phyloP scores from a whole-genome alignment of 1,140 invertebrate genomes.

The Propsilocerus akamusi region DNA sequence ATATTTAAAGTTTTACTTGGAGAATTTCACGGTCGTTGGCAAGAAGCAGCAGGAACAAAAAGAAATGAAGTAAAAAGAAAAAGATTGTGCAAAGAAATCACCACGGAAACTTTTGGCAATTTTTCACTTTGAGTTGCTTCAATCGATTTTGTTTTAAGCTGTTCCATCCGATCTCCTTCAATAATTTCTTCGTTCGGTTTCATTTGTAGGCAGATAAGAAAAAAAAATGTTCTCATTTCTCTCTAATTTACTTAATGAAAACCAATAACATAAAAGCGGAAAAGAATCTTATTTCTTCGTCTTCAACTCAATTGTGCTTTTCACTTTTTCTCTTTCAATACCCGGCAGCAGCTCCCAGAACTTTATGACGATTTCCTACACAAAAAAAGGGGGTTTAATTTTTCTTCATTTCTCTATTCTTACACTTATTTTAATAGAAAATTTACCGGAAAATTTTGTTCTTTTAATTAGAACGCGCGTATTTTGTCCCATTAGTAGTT shows the following conservation, averaged over 20 bases:
- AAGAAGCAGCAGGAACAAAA: not conserved
- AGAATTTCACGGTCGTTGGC: not conserved
- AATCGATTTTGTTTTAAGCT: not conserved
- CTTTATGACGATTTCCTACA: not conserved
- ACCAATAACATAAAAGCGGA: conserved; percentile 1
- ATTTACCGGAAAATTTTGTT: not conserved
- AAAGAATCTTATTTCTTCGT: not conserved
- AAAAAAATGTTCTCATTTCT: conserved; percentile 1
- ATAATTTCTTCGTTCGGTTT: not conserved
- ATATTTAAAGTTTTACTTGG: no score
- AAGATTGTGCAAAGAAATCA: not conserved
- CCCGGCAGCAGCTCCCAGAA: not conserved
- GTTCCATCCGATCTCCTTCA: not conserved
- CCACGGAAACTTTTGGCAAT: no score
- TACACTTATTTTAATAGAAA: not conserved
- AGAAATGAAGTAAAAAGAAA: not conserved
- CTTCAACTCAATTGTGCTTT: not conserved
- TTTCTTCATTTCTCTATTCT: no score
- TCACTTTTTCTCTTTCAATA: not conserved
- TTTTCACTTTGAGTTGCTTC: no score
- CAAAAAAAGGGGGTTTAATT: not conserved
- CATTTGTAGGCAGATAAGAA: not conserved
- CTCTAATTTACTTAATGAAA: conserved; percentile 4
- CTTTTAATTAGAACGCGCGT: no score
- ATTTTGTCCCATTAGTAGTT: not conserved